Evolutionary conservation across 1,140 invertebrate genomes (phyloP), one percentile per base, ranked within the genome.

Genomic region (Anagrus nilaparvatae): DNA sequence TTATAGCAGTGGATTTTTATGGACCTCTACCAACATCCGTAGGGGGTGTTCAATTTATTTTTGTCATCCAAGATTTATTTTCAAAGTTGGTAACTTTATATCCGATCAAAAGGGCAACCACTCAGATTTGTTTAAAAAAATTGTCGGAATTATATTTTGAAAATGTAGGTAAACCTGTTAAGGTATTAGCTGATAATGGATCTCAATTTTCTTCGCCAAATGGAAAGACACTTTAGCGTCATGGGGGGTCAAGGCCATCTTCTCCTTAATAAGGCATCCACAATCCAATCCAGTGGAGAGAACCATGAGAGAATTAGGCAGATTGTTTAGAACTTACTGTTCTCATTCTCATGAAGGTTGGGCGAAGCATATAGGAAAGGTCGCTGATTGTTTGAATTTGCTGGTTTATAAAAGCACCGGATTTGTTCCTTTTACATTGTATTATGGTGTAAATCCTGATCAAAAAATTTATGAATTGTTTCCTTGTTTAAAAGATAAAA

Each of bases 201-300:
- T 42, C 49, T 1, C 63, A 65, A 39, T 67, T 65, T 36, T 40
- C 43, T 0, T 44, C 48, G 1, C 12, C 3, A 6, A 12, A 23
- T 52, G 44, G 48, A 30, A 33, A 7, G 13, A 39, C n/a, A 16
- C 6, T 7, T 24, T 47, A 6, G 14, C 37, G 4, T 1, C 18
- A 9, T 2, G 14, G 1, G 38, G 33, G 3, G 20, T 48, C 13
- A 19, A 43, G 13, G 25, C 38, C 1, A 5, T 46, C 3, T 47
- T 25, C 27, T 38, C 38, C 3, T 57, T 58, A 0, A 17, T 61
- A 1, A 56, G 64, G 33, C 58, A 63, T 35, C 61, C 59, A 3
- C 44, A 60, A 38, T 34, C 52, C 1, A 69, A 67, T 30, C 54
- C 51, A 7, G 56, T 59, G 0, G 61, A 65, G 42, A 12, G 61